phyloP scores from a whole-genome alignment of 1,140 invertebrate species.

The Scylla paramamosain region DNA sequence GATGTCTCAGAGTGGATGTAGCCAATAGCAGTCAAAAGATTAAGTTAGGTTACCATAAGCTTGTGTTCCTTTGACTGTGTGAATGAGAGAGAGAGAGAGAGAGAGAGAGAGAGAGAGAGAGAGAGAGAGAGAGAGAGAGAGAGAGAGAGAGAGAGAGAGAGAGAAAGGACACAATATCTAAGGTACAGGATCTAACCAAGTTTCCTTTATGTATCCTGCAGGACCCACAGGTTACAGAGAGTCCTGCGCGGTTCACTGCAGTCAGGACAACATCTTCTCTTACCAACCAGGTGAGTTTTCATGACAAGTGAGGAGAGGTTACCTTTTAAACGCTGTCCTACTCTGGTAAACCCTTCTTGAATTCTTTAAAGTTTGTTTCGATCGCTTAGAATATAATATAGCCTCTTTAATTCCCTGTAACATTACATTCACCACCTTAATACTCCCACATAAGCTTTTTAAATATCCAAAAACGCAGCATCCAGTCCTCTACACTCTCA shows the following conservation, averaged over 20 bases:
- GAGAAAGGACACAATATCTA: background rate
- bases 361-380: background rate
- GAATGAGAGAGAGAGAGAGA: background rate
- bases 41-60: no score
- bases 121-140: background rate
- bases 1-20: no score
- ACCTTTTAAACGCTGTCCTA: background rate
- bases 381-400: background rate
- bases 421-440: background rate
- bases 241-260: slow-evolving; percentile 63
- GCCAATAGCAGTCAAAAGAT: no score
- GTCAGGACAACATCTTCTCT: background rate
- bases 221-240: slow-evolving; percentile 58
- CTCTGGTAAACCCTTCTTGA: background rate
- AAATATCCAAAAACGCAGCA: background rate
- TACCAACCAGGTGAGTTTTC: slow-evolving; percentile 64
- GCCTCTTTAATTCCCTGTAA: background rate
- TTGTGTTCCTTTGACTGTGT: no score
- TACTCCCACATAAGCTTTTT: background rate
- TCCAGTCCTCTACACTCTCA: background rate
- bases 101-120: background rate
- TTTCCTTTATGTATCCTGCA: slow-evolving; percentile 45
- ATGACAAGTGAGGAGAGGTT: background rate
- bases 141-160: background rate
- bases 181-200: background rate